Evolutionary conservation across 2,888 invertebrate genomes (phyloP), one percentile per base, ranked within the genome.

Genomic region (Drosophila glabriapex): DNA sequence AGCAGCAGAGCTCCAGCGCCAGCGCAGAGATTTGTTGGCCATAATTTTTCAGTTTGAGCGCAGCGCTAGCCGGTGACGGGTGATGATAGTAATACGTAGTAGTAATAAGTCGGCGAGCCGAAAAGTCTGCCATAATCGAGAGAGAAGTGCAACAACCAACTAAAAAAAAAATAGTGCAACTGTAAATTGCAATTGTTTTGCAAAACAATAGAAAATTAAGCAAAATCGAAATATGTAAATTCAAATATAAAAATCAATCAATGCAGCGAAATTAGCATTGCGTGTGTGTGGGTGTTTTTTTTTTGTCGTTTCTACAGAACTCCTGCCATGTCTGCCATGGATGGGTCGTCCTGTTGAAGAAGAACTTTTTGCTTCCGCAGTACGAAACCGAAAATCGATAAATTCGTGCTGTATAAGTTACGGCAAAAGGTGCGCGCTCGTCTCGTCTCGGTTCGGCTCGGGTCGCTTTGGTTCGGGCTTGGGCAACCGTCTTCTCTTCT

Each of bases 371-470:
- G 89, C 85, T 90, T 88, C 90, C 85, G 90, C 89, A 88, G 78
- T 82, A 83, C 73, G 74, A 76, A 73, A 73, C 78, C 76, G 68
- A 92, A 92, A 92, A 92, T 92, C 92, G 79, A 92, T 92, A 92
- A 91, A 90, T 92, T 83, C 91, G 91, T 92, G 91, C 91, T 92
- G 92, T 92, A 92, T 92, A 87, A 90, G 87, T 91, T 91, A 91
- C 91, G 91, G 89, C 88, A 85, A 92, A 91, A 91, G 92, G 92
- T 91, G 91, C 91, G 91, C 89, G 85, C 81, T 82, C 80, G 78
- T 73, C 46, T 56, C 35, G 66, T 68, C 61, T 78, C 76, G 80
- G 73, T 49, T 78, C 62, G 41, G 49, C 19, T 46, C 50, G 67
- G 64, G 63, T 52, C 50, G 61, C 28, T 29, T 76, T 66, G 59